Conservation (phyloP, 2,888 invertebrate genomes). For the Lissonota sp. region DNA sequence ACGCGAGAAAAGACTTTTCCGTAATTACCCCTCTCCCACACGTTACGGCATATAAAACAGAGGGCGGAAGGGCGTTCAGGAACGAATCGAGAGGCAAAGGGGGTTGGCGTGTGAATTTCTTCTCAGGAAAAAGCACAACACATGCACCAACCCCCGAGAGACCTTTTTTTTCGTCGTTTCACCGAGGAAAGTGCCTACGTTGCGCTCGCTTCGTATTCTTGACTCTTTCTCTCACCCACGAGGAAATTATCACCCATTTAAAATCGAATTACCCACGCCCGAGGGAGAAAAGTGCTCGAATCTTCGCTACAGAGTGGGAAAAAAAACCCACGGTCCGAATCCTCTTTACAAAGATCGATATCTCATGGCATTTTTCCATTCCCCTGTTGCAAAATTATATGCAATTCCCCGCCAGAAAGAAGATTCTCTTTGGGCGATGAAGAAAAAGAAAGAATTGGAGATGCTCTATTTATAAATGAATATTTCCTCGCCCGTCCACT, state of each 20-base stretch:
- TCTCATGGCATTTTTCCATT: background rate
- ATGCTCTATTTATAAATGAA: too few relatives aligned
- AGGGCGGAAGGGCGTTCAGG: background rate
- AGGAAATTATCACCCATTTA: slow-evolving; percentile 66
- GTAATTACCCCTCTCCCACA: slow-evolving; percentile 57
- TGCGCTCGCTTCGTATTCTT: slow-evolving; percentile 33
- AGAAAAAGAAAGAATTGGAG: too few relatives aligned
- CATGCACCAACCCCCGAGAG: slow-evolving; percentile 5
- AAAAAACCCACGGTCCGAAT: slow-evolving; percentile 42
- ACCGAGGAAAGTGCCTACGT: slow-evolving; percentile 44
- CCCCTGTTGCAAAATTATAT: background rate
- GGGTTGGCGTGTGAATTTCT: slow-evolving; percentile 11
- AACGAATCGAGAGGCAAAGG: slow-evolving; percentile 22
- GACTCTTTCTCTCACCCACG: slow-evolving; percentile 40
- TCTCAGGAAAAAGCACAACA: slow-evolving; percentile 28
- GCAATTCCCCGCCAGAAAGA: too few relatives aligned
- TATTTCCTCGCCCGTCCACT: too few relatives aligned
- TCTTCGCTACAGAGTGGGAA: slow-evolving; percentile 2
- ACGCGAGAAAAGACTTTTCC: slow-evolving; percentile 48
- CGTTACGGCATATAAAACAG: background rate
- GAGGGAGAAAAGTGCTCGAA: slow-evolving; percentile 29
- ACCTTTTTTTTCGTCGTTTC: slow-evolving; percentile 48
- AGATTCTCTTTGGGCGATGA: too few relatives aligned
- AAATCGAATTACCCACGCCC: slow-evolving; percentile 54
- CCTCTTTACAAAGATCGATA: slow-evolving; percentile 16